A percentile compares a stretch with the other conserved stretches of the same genome.
phyloP scores from a whole-genome alignment of 2,888 invertebrate genomes.

The Cephonodes hylas region DNA sequence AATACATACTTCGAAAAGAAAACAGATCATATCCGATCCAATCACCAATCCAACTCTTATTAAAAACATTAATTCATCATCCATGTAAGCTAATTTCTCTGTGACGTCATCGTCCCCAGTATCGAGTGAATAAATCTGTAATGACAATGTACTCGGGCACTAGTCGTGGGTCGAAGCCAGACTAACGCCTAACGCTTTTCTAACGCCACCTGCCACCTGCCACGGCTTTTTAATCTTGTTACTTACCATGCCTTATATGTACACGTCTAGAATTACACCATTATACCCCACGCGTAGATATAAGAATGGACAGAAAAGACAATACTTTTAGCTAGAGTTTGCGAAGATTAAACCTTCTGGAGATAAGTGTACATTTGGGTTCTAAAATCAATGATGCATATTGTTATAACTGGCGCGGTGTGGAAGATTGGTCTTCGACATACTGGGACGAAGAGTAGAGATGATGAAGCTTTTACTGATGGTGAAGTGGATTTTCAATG shows the following conservation, averaged over 20 bases:
- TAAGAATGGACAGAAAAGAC: slow-evolving; percentile 17
- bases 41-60: too few relatives aligned
- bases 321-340: background rate
- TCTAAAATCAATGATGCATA: too few relatives aligned
- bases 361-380: too few relatives aligned
- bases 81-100: too few relatives aligned
- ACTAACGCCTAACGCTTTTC: slow-evolving; percentile 62
- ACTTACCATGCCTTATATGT: slow-evolving; percentile 72
- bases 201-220: slow-evolving; percentile 72
- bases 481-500: too few relatives aligned
- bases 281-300: slow-evolving; percentile 45
- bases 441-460: too few relatives aligned
- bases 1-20: too few relatives aligned
- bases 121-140: background rate
- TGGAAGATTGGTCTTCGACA: too few relatives aligned
- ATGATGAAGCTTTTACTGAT: too few relatives aligned
- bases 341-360: background rate
- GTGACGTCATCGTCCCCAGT: background rate
- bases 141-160: background rate
- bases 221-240: slow-evolving; percentile 76
- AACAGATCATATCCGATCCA: too few relatives aligned
- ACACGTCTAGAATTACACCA: slow-evolving; percentile 73
- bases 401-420: too few relatives aligned
- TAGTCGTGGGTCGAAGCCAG: slow-evolving; percentile 25
- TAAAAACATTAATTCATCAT: too few relatives aligned